Conservation (phyloP, 2,797 vertebrate genomes). For the Gallinago nigripennis region DNA sequence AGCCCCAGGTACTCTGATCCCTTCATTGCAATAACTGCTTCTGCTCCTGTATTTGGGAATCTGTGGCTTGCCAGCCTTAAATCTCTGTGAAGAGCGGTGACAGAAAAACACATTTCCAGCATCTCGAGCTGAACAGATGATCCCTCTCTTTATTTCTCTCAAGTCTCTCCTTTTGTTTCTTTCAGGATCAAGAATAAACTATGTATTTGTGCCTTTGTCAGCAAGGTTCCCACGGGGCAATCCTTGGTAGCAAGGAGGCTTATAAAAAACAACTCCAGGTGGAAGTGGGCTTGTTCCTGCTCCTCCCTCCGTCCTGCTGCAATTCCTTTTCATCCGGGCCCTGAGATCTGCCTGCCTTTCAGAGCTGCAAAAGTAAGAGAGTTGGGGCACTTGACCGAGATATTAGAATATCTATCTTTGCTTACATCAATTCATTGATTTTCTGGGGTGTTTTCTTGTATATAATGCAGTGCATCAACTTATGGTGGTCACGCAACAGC, state of each 20-base stretch:
- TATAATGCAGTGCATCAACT: not conserved
- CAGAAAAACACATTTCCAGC: not conserved
- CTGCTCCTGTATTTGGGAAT: not conserved
- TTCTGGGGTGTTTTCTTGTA: not conserved
- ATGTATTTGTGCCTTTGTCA: not conserved
- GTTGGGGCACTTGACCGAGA: not conserved
- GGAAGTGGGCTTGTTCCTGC: conserved; percentile 46
- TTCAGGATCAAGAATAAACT: not conserved
- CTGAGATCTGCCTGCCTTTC: not conserved
- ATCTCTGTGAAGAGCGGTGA: not conserved
- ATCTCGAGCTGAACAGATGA: not conserved
- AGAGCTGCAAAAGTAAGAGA: not conserved
- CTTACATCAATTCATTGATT: not conserved
- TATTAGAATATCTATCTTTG: not conserved
- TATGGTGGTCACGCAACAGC: not conserved
- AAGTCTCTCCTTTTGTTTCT: not conserved
- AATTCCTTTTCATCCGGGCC: not conserved
- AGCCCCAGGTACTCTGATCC: not conserved
- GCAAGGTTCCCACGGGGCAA: not conserved
- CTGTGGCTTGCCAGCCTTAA: not conserved
- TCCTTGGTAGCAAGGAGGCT: not conserved
- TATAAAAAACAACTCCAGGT: conserved; percentile 17
- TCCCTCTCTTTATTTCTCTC: not conserved
- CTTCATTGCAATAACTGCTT: not conserved
- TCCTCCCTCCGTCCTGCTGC: not conserved